phyloP scores from a whole-genome alignment of 2,888 invertebrate genomes.

The Cataglyphis altisquamis region DNA sequence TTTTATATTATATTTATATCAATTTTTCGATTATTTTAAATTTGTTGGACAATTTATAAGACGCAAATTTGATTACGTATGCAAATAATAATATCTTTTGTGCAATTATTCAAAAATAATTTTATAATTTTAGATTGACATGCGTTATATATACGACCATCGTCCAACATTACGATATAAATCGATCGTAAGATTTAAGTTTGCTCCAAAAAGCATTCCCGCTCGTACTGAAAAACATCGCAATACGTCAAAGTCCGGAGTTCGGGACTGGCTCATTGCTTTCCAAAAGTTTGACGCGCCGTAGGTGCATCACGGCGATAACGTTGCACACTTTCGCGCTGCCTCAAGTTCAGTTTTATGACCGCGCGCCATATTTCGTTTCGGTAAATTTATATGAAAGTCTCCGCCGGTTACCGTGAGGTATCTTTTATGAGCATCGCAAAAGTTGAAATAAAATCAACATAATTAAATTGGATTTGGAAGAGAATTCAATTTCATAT shows the following conservation, averaged over 20 bases:
- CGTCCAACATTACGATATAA: slow-evolving; percentile 28
- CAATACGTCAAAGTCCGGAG: slow-evolving; percentile 48
- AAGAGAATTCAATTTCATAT: background rate
- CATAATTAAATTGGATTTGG: background rate
- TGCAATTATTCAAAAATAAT: background rate
- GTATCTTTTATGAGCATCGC: slow-evolving; percentile 3
- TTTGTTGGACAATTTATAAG: background rate
- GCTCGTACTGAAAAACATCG: slow-evolving; percentile 33
- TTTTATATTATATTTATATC: background rate
- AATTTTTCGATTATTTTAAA: slow-evolving; percentile 8
- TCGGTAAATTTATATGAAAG: slow-evolving; percentile 42
- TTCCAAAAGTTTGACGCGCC: slow-evolving; percentile 47
- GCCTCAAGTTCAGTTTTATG: slow-evolving; percentile 43
- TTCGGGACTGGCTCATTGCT: slow-evolving; percentile 50
- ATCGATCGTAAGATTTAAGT: slow-evolving; percentile 40
- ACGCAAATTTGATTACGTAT: background rate
- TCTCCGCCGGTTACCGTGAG: background rate
- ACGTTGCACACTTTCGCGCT: slow-evolving; percentile 42
- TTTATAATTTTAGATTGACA: slow-evolving; percentile 9
- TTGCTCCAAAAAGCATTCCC: slow-evolving; percentile 5
- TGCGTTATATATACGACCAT: background rate
- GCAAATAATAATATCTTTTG: background rate
- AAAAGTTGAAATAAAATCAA: background rate
- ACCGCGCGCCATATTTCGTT: slow-evolving; percentile 37
- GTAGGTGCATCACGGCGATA: slow-evolving; percentile 52